These are phyloP conservation scores for Glaucomys volans DNA, from an alignment of 2,113 vertebrate species.

Conservation along the genomic window DNA sequence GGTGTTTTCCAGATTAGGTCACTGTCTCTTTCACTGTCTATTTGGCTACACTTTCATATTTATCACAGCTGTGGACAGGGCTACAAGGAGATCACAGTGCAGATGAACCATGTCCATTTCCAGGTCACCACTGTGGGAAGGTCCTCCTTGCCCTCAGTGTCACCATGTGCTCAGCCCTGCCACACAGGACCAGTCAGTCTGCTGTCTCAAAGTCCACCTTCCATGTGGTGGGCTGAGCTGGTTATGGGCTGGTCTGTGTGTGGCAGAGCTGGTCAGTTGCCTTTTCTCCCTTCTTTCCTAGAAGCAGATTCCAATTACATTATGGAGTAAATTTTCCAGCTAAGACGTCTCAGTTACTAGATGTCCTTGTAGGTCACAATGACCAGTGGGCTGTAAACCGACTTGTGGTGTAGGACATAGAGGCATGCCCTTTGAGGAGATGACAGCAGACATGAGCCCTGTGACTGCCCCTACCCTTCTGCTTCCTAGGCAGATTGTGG, in stretches of 20 bases:
- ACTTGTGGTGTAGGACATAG: neutral
- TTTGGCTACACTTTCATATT: neutral
- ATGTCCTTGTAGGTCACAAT: rapidly evolving
- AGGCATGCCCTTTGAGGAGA: neutral
- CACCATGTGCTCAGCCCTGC: neutral
- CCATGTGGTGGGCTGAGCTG: neutral
- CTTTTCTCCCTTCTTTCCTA: neutral
- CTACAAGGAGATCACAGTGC: neutral
- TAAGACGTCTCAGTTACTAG: neutral
- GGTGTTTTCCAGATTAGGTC: rapidly evolving
- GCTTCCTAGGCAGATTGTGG: neutral
- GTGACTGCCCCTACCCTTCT: no score
- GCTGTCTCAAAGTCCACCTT: neutral
- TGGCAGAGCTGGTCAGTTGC: neutral
- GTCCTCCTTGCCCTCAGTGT: neutral
- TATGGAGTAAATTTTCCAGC: neutral
- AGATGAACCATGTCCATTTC: neutral
- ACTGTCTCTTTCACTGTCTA: neutral
- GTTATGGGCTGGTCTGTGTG: neutral
- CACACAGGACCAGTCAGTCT: neutral
- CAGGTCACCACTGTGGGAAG: neutral
- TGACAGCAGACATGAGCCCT: neutral
- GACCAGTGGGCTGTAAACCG: no score
- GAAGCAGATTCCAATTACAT: neutral
- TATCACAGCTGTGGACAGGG: neutral